Percentiles rank a stretch among this genome's conserved stretches.
Conservation (phyloP, 2,797 vertebrate genomes). For the Nasua narica region DNA sequence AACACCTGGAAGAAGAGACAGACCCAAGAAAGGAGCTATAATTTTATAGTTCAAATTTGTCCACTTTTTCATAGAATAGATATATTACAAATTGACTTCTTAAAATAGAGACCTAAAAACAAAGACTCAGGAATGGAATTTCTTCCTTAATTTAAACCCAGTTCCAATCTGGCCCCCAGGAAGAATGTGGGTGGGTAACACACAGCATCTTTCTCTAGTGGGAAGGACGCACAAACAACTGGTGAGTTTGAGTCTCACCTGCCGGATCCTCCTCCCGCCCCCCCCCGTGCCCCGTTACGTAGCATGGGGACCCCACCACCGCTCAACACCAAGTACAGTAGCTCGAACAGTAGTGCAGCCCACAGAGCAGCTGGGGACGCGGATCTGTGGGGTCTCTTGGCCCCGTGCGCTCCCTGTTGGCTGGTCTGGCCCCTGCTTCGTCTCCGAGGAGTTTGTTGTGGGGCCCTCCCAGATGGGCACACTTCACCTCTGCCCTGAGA, state of each 20-base stretch:
- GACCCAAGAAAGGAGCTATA: background rate
- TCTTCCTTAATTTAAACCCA: background rate
- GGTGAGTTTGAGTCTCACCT: background rate
- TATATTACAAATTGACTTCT: background rate
- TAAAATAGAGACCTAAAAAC: conserved; percentile 5
- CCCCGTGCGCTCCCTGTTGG: rapidly evolving
- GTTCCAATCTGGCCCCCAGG: background rate
- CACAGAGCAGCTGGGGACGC: rapidly evolving
- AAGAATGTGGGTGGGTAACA: background rate
- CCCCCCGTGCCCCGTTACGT: background rate
- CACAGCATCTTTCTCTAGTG: background rate
- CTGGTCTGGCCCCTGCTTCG: background rate
- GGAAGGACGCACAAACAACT: background rate
- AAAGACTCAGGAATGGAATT: background rate
- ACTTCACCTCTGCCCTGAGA: background rate
- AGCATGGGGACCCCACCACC: background rate
- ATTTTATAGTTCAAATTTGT: background rate
- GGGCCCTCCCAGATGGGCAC: background rate
- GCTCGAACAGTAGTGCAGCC: rapidly evolving
- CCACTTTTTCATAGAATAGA: background rate
- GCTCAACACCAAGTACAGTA: background rate
- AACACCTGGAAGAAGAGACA: background rate
- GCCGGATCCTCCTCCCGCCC: too few relatives aligned
- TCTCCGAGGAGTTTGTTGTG: too few relatives aligned
- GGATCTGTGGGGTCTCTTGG: rapidly evolving